Percentiles rank a stretch among this genome's conserved stretches.
phyloP scores from a whole-genome alignment of 1,140 invertebrate species.

The Liolophura sinensis region DNA sequence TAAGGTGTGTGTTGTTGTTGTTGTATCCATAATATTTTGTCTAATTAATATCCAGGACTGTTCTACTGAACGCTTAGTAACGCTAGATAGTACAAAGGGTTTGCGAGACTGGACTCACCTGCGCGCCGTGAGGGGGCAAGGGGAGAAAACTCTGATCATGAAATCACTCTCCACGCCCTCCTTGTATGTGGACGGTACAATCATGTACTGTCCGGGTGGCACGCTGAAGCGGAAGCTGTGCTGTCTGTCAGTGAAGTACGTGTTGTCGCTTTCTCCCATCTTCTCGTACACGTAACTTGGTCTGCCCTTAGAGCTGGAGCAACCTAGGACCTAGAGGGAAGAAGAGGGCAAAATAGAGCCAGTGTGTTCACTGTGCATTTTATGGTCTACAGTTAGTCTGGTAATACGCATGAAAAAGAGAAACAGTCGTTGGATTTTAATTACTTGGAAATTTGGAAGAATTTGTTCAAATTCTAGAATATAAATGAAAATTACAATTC shows the following conservation, averaged over 20 bases:
- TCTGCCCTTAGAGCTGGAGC: slow-evolving; percentile 1
- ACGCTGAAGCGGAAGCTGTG: slow-evolving; percentile 25
- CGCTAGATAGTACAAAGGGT: neutral
- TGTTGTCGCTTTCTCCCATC: slow-evolving; percentile 24
- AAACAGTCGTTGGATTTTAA: too few species aligned
- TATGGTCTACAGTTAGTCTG: neutral
- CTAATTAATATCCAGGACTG: too few species aligned
- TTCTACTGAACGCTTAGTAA: too few species aligned
- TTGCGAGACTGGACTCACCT: slow-evolving; percentile 9
- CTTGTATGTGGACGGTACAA: slow-evolving; percentile 8
- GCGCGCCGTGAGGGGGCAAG: slow-evolving; percentile 12
- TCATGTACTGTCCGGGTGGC: slow-evolving; percentile 29
- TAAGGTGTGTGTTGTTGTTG: too few species aligned
- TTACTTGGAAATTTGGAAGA: too few species aligned
- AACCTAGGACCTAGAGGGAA: neutral
- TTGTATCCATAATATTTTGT: too few species aligned
- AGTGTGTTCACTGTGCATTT: slow-evolving; percentile 8
- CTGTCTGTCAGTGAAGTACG: slow-evolving; percentile 23
- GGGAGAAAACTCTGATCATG: slow-evolving; percentile 21
- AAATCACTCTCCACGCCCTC: slow-evolving; percentile 5
- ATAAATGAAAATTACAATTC: too few species aligned
- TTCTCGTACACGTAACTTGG: slow-evolving; percentile 12
- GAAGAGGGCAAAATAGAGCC: neutral
- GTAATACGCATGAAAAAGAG: neutral
- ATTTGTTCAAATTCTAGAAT: too few species aligned